These are phyloP conservation scores for Nomada hirtipes DNA, from an alignment of 2,888 invertebrate genomes.

Conservation along the genomic window DNA sequence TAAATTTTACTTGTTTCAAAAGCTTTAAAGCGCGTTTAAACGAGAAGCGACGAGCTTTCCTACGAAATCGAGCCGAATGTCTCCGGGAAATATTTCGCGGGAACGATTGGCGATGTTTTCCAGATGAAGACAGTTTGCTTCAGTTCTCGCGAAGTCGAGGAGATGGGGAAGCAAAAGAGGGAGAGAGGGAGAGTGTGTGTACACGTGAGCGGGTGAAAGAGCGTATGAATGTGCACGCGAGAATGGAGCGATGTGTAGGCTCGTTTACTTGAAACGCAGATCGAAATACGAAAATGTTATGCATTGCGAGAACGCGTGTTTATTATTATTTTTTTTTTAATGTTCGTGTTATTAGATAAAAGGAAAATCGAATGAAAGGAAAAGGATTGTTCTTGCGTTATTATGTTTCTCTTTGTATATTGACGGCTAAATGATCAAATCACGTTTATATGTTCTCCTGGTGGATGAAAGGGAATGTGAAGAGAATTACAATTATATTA, in stretches of 20 bases:
- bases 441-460: slow-evolving; percentile 48
- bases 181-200: background rate
- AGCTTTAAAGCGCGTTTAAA: slow-evolving; percentile 32
- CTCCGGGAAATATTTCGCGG: background rate
- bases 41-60: slow-evolving; percentile 5
- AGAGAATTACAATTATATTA: slow-evolving; percentile 62
- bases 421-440: slow-evolving; percentile 28
- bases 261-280: slow-evolving; percentile 26
- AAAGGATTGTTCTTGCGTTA: slow-evolving; percentile 48
- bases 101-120: background rate
- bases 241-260: slow-evolving; percentile 21
- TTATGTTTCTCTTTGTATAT: slow-evolving; percentile 42
- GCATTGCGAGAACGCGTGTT: slow-evolving; percentile 31
- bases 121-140: slow-evolving; percentile 10
- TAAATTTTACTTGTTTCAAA: background rate
- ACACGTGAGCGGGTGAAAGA: background rate
- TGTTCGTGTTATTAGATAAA: slow-evolving; percentile 37
- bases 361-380: background rate
- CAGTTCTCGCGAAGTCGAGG: slow-evolving; percentile 15
- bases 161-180: slow-evolving; percentile 9
- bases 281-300: slow-evolving; percentile 36
- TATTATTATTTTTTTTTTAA: slow-evolving; percentile 36
- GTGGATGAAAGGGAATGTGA: slow-evolving; percentile 52
- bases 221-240: background rate
- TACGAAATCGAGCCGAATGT: background rate